Conservation (phyloP, 2,797 vertebrate species). For the Chaetophractus vellerosus region DNA sequence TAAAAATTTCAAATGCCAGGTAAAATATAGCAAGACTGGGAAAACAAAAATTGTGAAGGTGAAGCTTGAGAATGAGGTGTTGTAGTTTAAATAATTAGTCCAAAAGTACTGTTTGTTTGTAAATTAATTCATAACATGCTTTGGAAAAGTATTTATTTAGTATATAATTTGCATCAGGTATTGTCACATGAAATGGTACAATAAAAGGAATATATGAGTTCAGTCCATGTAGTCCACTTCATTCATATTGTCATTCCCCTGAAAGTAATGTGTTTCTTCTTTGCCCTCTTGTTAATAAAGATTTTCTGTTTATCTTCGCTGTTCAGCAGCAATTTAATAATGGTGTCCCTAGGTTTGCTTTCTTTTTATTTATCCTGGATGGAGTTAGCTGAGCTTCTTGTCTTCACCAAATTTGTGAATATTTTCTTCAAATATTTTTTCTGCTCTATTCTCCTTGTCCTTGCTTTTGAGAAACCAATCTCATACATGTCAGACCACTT, state of each 20-base stretch:
- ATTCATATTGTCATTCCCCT: background rate
- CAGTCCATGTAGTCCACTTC: background rate
- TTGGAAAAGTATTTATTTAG: background rate
- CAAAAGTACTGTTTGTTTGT: background rate
- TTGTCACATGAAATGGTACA: background rate
- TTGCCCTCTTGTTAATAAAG: background rate
- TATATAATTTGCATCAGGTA: background rate
- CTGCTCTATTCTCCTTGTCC: background rate
- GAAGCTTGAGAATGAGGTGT: background rate
- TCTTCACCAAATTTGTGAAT: background rate
- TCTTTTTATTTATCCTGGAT: background rate
- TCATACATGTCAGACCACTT: background rate
- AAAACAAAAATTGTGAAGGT: background rate
- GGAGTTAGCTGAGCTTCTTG: background rate
- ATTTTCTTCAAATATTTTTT: background rate
- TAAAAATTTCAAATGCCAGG: background rate
- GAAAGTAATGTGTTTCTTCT: background rate
- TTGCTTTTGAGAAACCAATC: background rate
- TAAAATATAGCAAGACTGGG: background rate
- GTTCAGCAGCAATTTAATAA: background rate
- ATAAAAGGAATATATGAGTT: background rate
- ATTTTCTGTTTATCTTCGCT: background rate
- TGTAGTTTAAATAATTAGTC: background rate
- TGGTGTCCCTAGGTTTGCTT: background rate
- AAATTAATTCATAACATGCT: conserved; percentile 7